Evolutionary conservation across 2,797 vertebrate species (phyloP).

Genomic region (Distichodus sexfasciatus): DNA sequence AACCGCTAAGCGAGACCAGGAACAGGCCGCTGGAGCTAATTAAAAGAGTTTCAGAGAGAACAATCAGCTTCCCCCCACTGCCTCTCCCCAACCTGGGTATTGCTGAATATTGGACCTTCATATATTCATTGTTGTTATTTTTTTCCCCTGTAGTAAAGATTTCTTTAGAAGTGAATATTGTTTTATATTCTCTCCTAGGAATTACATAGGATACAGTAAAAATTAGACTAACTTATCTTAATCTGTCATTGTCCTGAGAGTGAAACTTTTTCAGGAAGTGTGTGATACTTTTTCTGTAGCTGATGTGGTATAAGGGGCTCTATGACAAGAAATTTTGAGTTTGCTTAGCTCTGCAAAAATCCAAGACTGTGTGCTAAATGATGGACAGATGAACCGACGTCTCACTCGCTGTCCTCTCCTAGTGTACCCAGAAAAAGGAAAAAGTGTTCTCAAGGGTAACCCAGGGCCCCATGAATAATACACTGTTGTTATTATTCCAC

Average conservation of each 20-base stretch:
- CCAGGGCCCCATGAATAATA: slow-evolving; percentile 53
- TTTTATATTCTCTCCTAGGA: background rate
- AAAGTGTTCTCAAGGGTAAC: slow-evolving; percentile 33
- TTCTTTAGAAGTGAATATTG: background rate
- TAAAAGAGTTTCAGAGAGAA: slow-evolving; percentile 53
- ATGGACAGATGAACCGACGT: slow-evolving; percentile 26
- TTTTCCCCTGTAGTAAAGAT: slow-evolving; percentile 10
- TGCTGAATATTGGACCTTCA: slow-evolving; percentile 35
- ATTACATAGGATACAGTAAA: background rate
- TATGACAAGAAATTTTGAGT: slow-evolving; percentile 14
- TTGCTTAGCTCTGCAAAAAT: slow-evolving; percentile 29
- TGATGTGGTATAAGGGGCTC: slow-evolving; percentile 11
- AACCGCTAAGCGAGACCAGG: slow-evolving; percentile 56
- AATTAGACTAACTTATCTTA: background rate
- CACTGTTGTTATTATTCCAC: slow-evolving; percentile 55
- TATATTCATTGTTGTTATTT: slow-evolving; percentile 21
- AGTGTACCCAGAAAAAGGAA: slow-evolving; percentile 26
- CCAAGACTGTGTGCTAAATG: slow-evolving; percentile 27
- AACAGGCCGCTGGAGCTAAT: slow-evolving; percentile 57
- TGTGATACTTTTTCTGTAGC: background rate
- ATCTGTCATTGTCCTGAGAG: background rate
- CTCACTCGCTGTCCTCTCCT: slow-evolving; percentile 2
- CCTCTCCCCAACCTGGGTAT: slow-evolving; percentile 30
- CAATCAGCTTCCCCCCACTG: slow-evolving; percentile 30
- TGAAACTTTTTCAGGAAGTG: background rate